A percentile compares a stretch with the other conserved stretches of the same genome.
These are phyloP conservation scores for Parnassius apollo DNA, from an alignment of 2,888 invertebrate species.

Conservation along the genomic window DNA sequence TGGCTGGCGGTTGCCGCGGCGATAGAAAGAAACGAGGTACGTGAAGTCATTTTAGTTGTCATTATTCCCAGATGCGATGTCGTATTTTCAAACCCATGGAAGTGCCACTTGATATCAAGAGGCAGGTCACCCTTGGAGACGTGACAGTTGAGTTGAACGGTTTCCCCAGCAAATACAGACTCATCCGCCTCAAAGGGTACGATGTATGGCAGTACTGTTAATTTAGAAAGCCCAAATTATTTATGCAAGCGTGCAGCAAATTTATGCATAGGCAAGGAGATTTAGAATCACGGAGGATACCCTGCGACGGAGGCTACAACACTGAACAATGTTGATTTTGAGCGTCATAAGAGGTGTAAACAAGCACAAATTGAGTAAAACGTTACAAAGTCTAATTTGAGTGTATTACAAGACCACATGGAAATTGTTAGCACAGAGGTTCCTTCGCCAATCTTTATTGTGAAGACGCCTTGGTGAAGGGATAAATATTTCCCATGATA, in stretches of 20 bases:
- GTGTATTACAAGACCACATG: slow-evolving; percentile 81
- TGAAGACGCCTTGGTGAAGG: slow-evolving; percentile 78
- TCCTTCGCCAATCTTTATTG: slow-evolving; percentile 82
- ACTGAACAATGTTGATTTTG: too few relatives aligned
- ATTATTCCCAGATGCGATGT: slow-evolving; percentile 82
- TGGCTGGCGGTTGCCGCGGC: slow-evolving; percentile 85
- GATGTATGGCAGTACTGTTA: slow-evolving; percentile 85
- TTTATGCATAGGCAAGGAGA: slow-evolving; percentile 54
- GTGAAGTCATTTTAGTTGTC: slow-evolving; percentile 83
- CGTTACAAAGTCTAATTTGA: slow-evolving; percentile 44
- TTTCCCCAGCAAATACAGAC: slow-evolving; percentile 85
- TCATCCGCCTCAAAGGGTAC: slow-evolving; percentile 85
- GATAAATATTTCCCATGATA: slow-evolving; percentile 83
- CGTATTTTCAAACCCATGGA: slow-evolving; percentile 83
- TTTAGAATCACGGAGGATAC: slow-evolving; percentile 68
- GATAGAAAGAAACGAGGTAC: slow-evolving; percentile 87
- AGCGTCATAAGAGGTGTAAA: too few relatives aligned
- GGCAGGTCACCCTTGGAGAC: slow-evolving; percentile 89
- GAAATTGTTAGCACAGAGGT: slow-evolving; percentile 85
- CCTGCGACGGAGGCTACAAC: slow-evolving; percentile 77
- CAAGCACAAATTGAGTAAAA: too few relatives aligned
- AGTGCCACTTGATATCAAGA: slow-evolving; percentile 87
- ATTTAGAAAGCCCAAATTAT: slow-evolving; percentile 70
- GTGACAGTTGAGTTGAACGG: slow-evolving; percentile 85
- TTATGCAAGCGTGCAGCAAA: slow-evolving; percentile 77